Evolutionary conservation across 2,113 vertebrate genomes (phyloP).

Genomic region (Hippocampus comes): DNA sequence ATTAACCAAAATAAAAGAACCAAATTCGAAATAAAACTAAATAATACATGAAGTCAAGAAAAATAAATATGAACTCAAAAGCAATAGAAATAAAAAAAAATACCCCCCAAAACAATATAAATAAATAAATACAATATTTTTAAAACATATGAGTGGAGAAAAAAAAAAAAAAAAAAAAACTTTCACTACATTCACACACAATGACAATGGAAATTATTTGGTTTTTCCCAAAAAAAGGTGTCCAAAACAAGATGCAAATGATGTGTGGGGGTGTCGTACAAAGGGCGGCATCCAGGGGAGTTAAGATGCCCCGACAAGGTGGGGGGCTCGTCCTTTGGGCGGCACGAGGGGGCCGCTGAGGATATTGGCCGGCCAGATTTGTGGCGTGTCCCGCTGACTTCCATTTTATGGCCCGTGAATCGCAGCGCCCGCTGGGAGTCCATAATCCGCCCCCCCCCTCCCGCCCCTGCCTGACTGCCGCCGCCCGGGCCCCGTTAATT

Average conservation of each 20-base stretch:
- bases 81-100: too few species aligned
- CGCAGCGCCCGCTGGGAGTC: constrained; percentile 72
- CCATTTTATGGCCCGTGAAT: constrained; percentile 74
- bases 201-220: neutral
- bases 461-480: neutral
- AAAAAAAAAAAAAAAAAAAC: too few species aligned
- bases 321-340: neutral
- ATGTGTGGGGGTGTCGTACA: constrained; percentile 52
- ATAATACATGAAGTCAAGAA: too few species aligned
- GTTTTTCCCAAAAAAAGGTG: neutral
- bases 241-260: constrained; percentile 42
- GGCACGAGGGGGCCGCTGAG: constrained; percentile 30
- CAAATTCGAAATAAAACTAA: too few species aligned
- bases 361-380: constrained; percentile 66
- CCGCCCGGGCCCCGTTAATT: constrained; percentile 51
- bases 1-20: too few species aligned
- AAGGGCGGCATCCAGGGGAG: constrained; percentile 62
- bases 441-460: constrained; percentile 63
- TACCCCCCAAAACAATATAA: too few species aligned
- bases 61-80: too few species aligned
- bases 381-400: constrained; percentile 73
- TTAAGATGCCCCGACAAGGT: constrained; percentile 51
- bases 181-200: neutral
- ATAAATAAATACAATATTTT: too few species aligned
- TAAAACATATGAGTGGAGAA: too few species aligned